Conservation (phyloP, 1,140 invertebrate genomes). For the Trinorchestia longiramus region DNA sequence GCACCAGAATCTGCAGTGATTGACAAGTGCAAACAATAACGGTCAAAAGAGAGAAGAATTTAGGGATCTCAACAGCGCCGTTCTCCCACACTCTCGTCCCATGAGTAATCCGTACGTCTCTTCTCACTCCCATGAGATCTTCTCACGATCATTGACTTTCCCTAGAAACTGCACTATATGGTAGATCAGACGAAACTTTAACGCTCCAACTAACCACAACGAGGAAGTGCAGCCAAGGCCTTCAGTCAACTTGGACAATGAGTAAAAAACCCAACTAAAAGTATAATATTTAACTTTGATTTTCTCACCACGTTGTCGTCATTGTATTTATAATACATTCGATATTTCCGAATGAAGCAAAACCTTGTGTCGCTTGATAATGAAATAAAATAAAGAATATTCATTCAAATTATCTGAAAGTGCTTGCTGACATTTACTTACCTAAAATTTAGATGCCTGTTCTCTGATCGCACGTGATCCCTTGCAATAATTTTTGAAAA, state of each 20-base stretch:
- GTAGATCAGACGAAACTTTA: background rate
- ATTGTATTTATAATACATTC: background rate
- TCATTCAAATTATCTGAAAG: background rate
- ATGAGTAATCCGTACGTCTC: constrained; percentile 23
- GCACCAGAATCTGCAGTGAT: background rate
- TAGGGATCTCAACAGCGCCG: constrained; percentile 29
- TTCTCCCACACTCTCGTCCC: constrained; percentile 42
- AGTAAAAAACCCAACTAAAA: background rate
- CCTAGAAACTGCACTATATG: background rate
- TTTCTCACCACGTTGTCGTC: background rate
- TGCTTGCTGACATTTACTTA: background rate
- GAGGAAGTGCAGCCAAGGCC: background rate
- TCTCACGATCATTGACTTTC: constrained; percentile 48
- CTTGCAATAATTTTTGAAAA: background rate
- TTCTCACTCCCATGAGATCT: constrained; percentile 18
- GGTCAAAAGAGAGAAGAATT: constrained; percentile 51
- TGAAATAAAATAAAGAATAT: background rate
- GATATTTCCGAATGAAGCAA: background rate
- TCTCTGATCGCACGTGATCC: background rate
- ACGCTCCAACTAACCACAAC: background rate
- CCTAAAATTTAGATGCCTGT: too few species aligned
- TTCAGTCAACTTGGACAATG: background rate
- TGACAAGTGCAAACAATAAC: constrained; percentile 53
- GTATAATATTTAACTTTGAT: background rate
- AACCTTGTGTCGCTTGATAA: background rate